Percentiles rank a stretch among this genome's conserved stretches.
Conservation (phyloP, 2,888 invertebrate species). For the Orthosia gothica region DNA sequence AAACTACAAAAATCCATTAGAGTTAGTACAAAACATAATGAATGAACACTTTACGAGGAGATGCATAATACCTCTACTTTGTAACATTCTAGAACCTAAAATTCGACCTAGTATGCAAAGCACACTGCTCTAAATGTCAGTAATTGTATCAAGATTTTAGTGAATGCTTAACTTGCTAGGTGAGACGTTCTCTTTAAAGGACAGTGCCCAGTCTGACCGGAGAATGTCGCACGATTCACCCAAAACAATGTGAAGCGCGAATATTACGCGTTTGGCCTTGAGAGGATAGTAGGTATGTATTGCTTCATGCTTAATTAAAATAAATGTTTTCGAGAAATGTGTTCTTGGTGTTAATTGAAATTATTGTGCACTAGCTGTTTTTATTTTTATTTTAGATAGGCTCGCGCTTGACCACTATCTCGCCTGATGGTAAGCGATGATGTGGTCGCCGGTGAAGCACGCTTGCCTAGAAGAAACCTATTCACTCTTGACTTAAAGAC, state of each 20-base stretch:
- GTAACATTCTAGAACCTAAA: neutral
- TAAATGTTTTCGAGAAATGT: neutral
- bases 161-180: conserved; percentile 33
- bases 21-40: too few relatives aligned
- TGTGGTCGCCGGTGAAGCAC: too few relatives aligned
- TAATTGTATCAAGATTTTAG: conserved; percentile 19
- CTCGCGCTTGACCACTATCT: too few relatives aligned
- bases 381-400: too few relatives aligned
- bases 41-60: too few relatives aligned
- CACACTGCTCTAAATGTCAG: conserved; percentile 26
- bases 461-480: too few relatives aligned
- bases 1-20: too few relatives aligned
- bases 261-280: conserved; percentile 1
- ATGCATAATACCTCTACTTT: too few relatives aligned
- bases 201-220: conserved; percentile 23
- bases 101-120: conserved; percentile 29
- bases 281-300: neutral
- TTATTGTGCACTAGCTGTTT: too few relatives aligned
- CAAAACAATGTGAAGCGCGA: neutral
- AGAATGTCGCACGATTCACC: conserved; percentile 31
- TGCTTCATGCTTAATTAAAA: neutral
- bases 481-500: too few relatives aligned
- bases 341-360: too few relatives aligned
- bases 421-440: too few relatives aligned
- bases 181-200: conserved; percentile 55